Evolutionary conservation across 23 tunicate species (phyloP).

Genomic region (Ciona savignyi): DNA sequence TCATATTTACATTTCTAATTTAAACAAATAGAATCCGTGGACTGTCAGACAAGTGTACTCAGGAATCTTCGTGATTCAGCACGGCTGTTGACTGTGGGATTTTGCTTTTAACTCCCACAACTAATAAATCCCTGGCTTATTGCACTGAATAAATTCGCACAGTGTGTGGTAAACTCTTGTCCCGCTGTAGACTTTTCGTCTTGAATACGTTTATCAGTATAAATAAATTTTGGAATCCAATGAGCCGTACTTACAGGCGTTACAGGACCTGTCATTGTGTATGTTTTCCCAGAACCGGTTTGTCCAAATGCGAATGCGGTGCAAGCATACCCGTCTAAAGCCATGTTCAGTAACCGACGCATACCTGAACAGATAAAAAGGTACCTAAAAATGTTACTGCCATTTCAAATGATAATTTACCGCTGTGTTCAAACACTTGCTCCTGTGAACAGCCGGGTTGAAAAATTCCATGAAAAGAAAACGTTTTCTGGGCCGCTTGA

Average conservation of each 20-base stretch:
- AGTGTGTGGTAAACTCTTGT: neutral
- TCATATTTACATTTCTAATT: too few species aligned
- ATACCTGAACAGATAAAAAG: conserved; percentile 25
- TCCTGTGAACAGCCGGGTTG: conserved; percentile 58
- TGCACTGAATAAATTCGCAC: neutral
- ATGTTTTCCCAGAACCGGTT: conserved; percentile 94
- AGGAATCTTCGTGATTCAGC: too few species aligned
- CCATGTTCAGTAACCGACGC: conserved; percentile 52
- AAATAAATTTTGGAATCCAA: too few species aligned
- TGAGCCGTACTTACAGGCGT: conserved; percentile 47
- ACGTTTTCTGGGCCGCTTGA: conserved; percentile 50
- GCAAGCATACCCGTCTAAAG: conserved; percentile 82
- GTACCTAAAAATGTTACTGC: too few species aligned
- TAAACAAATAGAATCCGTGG: too few species aligned
- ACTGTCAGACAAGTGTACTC: too few species aligned
- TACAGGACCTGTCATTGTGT: conserved; percentile 90
- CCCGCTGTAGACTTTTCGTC: neutral
- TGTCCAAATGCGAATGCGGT: conserved; percentile 92
- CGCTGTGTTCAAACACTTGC: conserved; percentile 59
- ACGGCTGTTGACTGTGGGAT: too few species aligned
- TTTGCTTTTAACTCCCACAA: too few species aligned
- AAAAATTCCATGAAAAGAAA: conserved; percentile 69
- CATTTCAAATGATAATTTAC: too few species aligned
- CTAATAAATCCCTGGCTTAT: too few species aligned
- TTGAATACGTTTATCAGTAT: too few species aligned